A percentile compares a stretch with the other conserved stretches of the same genome.
These are phyloP conservation scores for Cydia pomonella DNA, from an alignment of 1,140 invertebrate species.

Conservation along the genomic window DNA sequence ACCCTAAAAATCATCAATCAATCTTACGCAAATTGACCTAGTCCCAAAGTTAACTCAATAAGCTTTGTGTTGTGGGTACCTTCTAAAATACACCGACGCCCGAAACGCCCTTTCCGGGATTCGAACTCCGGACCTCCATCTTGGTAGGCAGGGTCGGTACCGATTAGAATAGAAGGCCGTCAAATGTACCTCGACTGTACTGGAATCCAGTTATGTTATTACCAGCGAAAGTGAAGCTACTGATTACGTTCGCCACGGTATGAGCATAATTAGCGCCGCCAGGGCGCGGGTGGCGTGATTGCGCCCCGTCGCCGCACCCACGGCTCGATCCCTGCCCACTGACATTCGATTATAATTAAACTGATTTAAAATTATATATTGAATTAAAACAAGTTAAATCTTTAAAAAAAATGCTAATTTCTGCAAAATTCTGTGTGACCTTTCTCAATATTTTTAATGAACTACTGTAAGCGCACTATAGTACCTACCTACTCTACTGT, in stretches of 20 bases:
- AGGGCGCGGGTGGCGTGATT: conserved; percentile 68
- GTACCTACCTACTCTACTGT: no score
- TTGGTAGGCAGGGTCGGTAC: no score
- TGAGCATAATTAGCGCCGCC: conserved; percentile 54
- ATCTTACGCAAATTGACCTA: no score
- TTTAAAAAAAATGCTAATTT: background rate
- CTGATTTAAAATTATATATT: conserved; percentile 1
- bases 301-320: conserved; percentile 48
- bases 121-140: no score
- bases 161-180: no score
- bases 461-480: no score
- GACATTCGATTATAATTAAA: conserved; percentile 40
- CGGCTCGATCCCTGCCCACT: conserved; percentile 41
- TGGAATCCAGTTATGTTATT: background rate
- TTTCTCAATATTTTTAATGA: no score
- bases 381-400: background rate
- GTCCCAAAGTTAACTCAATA: no score
- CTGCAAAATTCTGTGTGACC: background rate
- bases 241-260: conserved; percentile 4
- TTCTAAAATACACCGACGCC: no score
- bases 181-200: background rate
- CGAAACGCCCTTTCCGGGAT: no score
- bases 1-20: no score
- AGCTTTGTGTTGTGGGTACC: no score
- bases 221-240: conserved; percentile 4